Base-by-base conservation (phyloP, 2,797 vertebrate species). In the Steatocranus sp. region DNA sequence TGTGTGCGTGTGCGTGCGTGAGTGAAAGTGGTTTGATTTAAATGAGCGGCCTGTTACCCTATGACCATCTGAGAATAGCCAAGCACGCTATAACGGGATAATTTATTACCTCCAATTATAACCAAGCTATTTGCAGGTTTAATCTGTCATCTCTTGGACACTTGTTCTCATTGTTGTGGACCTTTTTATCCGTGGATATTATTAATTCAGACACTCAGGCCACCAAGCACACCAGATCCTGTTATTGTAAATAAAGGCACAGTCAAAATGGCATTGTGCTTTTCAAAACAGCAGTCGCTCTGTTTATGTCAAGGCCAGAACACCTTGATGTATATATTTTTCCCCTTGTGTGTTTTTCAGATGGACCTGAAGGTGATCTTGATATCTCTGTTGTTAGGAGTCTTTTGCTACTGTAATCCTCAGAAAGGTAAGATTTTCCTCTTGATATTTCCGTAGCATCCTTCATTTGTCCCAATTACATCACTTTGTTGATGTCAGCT, bases 341-440 rank as follows among this genome's bases (percentile, higher is more conserved):
- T n/a, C 17, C 17, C 48, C 49, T 73, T 41, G 4, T 93, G 58
- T 93, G 93, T 87, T 86, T 85, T 90, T 88, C 94, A 99, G 98
- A 97, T 96, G 97, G 96, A 96, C 88, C 94, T 97, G 83, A 97
- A 96, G 83, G 92, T 96, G 79, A 89, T 97, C 84, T 86, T 97
- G 1, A 94, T 96, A 90, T 86, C 95, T 61, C 91, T 93, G 0
- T 11, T 98, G 83, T 90, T 97, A 30, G 96, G 92, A 87, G 92
- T 94, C 88, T 93, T 96, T 73, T 97, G 93, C 92, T 93, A 70
- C 89, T 96, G 95, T 79, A 91, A 84, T 76, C 96, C 97, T 87
- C 98, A 98, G 91, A 97, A 97, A 97, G 97, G 98, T 98, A 97
- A 95, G 82, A 43, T 76, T 48, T 54, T 14, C 48, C 20, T 20